These are phyloP conservation scores for Catharus ustulatus DNA, from an alignment of 2,797 vertebrate species.

Conservation along the genomic window DNA sequence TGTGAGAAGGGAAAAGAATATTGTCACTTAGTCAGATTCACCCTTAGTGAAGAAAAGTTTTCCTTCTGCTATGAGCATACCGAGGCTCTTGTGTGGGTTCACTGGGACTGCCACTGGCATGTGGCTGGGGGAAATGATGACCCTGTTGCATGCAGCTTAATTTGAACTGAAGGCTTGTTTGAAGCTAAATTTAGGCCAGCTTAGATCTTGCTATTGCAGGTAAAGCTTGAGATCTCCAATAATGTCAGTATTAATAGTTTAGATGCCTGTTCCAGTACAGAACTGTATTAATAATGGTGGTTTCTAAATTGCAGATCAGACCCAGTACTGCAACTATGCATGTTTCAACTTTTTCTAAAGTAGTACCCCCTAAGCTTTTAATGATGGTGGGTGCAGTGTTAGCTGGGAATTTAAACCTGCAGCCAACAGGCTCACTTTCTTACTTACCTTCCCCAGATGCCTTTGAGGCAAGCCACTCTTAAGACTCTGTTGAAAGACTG, in stretches of 20 bases:
- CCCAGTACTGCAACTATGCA: rapidly evolving
- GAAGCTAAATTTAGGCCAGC: not conserved
- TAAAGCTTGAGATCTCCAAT: not conserved
- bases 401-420: not conserved
- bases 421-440: not conserved
- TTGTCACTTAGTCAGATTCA: not conserved
- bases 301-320: not conserved
- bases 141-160: not conserved
- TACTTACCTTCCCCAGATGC: not conserved
- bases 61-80: not conserved
- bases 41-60: not conserved
- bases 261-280: not conserved
- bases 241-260: not conserved
- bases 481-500: not conserved
- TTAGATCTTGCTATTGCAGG: not conserved
- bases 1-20: not conserved
- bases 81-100: not conserved
- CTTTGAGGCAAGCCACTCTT: not conserved
- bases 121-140: not conserved
- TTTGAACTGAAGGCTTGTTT: not conserved
- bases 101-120: not conserved
- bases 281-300: not conserved
- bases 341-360: not conserved
- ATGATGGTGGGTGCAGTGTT: not conserved
- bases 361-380: not conserved